Evolutionary conservation across 2,888 invertebrate genomes (phyloP), one percentile per base, ranked within the genome.

Genomic region (Aleiodes testaceus): DNA sequence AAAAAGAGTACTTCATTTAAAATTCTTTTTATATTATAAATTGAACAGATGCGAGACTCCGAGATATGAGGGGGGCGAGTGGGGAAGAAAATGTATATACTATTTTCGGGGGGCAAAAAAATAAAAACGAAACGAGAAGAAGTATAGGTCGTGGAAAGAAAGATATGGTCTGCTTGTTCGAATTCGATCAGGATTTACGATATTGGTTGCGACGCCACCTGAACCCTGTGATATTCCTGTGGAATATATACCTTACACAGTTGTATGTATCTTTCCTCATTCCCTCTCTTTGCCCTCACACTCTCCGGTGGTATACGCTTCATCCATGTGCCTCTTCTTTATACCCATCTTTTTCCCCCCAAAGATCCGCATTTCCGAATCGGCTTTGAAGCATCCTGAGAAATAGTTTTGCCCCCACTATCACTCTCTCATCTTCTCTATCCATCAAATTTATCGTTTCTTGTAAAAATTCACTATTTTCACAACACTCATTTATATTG

Each of bases 161-260:
- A 72, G 71, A 72, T 65, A 68, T 61, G 73, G 73, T 77, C 77
- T 75, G 79, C 74, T 78, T 73, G 75, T 78, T 80, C 78, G 74
- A 78, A 82, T 78, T 81, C 82, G 82, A 81, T 82, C 79, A 75
- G 82, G 80, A 84, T 84, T 84, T 84, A 84, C 82, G 84, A 84
- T 84, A 84, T 84, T 82, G 83, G 82, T 82, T 81, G 80, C 78
- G 80, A 79, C 79, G 79, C 80, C 84, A 84, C 82, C 84, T 84
- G 84, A 84, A 82, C 81, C 82, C 80, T 74, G 77, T 69, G 75
- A 77, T 63, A 63, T 63, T 63, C 45, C 45, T 63, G 18, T 63
- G 52, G 44, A 66, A 44, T 53, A 66, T 63, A 63, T 63, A 63
- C 45, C 44, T 63, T 20, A 22, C 22, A 47, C 63, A 63, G 44